Evolutionary conservation across 2,888 invertebrate genomes (phyloP), one percentile per base, ranked within the genome.

Genomic region (Chalcis sispes): DNA sequence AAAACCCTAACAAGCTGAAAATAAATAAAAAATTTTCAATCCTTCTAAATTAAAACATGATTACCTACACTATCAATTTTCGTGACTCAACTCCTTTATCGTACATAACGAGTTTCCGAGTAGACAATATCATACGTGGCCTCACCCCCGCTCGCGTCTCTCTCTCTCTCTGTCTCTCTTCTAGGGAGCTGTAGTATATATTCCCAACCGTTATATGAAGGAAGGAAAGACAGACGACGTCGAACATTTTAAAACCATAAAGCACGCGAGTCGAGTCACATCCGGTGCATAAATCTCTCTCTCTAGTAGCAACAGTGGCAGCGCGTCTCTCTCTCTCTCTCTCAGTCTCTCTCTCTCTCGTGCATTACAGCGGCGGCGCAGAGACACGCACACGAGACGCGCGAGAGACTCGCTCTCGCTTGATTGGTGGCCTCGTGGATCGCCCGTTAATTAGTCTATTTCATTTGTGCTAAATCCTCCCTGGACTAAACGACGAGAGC

Each of bases 281-380:
- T 88, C 87, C 87, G 85, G 86, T 73, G 84, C 85, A 88, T 88
- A 88, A 88, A 88, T 88, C 86, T 85, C 83, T 50, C 36, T 32
- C 52, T 32, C 48, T 36, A 36, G 10, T 36, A 29, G 77, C 81
- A 4, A 36, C 10, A 7, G 10, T 7, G 36, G 4, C 36, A 36
- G 10, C 4, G 36, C 4, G 36, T 48, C 18, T 23, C n/a, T 42
- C 75, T 72, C 77, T 80, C 79, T 77, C 29, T 32, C 32, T 32
- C 32, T 56, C n/a, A 29, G 1, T 59, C 40, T 59, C 59, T 40
- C 61, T 42, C 3, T 61, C 74, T 72, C 77, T 80, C 78, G 76
- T 76, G 80, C 70, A 78, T 75, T 54, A 50, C 46, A 74, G 72
- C 79, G 75, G 72, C 48, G 50, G 70, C 76, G 78, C 64, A 54